Conservation (phyloP, 1,140 invertebrate species). For the Ganaspis sp. region DNA sequence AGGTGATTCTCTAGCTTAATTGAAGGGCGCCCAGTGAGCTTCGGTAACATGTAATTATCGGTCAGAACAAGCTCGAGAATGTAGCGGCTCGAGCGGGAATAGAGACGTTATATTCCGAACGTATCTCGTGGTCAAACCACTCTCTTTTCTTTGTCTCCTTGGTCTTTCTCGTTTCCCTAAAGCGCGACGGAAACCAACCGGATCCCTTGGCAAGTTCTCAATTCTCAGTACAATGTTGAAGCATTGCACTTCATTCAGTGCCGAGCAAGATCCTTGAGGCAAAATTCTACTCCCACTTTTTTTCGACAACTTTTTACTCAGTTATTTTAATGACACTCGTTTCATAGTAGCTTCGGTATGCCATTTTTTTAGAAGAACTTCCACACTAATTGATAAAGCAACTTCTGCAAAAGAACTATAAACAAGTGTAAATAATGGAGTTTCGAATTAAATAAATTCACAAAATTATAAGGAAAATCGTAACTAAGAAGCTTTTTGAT, state of each 20-base stretch:
- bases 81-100: slow-evolving; percentile 49
- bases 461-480: too few species aligned
- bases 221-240: not conserved
- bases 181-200: not conserved
- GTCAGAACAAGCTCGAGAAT: slow-evolving; percentile 54
- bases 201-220: not conserved
- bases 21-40: slow-evolving; percentile 50
- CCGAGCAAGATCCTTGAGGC: not conserved
- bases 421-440: too few species aligned
- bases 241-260: slow-evolving; percentile 2
- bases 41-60: slow-evolving; percentile 58
- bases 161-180: slow-evolving; percentile 33
- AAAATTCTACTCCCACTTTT: not conserved
- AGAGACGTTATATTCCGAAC: slow-evolving; percentile 56
- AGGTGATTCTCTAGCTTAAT: slow-evolving; percentile 57
- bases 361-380: too few species aligned
- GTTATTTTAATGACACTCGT: slow-evolving; percentile 2
- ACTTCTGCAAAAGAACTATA: too few species aligned
- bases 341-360: not conserved
- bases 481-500: too few species aligned
- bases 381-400: too few species aligned
- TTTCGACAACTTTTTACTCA: not conserved
- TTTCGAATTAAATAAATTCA: too few species aligned
- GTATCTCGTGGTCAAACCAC: slow-evolving; percentile 36
- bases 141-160: slow-evolving; percentile 40